Base-by-base conservation (phyloP, 64 coral and sea anemone genomes). In the Montipora sp. region DNA sequence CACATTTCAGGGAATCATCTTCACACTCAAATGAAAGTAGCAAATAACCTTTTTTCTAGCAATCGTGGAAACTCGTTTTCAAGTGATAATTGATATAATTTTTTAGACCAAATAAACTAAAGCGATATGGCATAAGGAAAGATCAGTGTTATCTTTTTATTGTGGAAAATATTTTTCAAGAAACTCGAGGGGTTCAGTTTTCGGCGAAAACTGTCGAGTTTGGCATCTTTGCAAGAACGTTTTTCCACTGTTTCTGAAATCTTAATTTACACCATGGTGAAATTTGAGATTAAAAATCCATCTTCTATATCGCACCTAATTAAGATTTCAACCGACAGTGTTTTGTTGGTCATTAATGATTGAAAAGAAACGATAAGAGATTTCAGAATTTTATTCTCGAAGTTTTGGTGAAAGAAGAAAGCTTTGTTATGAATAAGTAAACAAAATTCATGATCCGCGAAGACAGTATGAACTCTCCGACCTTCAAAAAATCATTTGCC, bases 401-500 rank as follows among this genome's bases (percentile, higher is more conserved):
- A 48, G 43, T n/a, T 48, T 18, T 65, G 5, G 58, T 8, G 18
- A 60, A 16, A 47, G 46, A 50, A 66, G 6, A 71, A 72, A 27
- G 16, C 3, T 72, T 49, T 72, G 63, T 49, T 16, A 85, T 85
- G 14, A 85, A 85, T 72, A 85, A 71, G 7, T 71, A 5, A 85
- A 71, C 8, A 22, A 69, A 13, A 46, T 71, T 72, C 7, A 46
- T 3, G 2, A 5, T 68, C 45, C 18, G 59, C 45, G 43, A 13
- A 85, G 65, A 19, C 14, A 68, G 58, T 19, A 85, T 85, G 82
- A 85, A 72, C n/a, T 85, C 82, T 20, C 22, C 63, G 48, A 72
- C 65, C n/a, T 63, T 67, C 47, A 45, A 72, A 49, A 8, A 72
- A 85, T 85, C 82, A 45, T 1, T 65, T 1, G 45, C 10, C 3